Base-by-base conservation (phyloP, 2,797 vertebrate genomes). In the Merluccius polli region DNA sequence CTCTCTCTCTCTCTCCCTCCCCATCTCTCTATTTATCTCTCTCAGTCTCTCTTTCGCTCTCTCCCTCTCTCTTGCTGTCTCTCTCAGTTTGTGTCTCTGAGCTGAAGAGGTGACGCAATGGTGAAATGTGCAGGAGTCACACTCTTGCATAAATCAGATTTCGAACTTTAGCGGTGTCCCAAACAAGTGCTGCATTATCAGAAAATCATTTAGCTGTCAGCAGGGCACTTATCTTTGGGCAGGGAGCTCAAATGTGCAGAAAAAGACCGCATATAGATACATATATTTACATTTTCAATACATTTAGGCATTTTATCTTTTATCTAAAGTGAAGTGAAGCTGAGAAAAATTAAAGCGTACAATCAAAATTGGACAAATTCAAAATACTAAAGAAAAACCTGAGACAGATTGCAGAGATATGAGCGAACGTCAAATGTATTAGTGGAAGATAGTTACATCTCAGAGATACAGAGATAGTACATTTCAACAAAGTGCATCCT, bases 81-180 rank as follows among this genome's bases (percentile, higher is more conserved):
- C 65, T 77, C 65, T 48, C 48, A 38, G 36, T 76, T 52, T 76
- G 24, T 67, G 24, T 67, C 63, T 30, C 3, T 52, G 18, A 21
- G 81, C 81, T 44, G 24, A 83, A 84, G 84, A 48, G 77, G 86
- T 85, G 83, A 89, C 35, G 75, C 75, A 85, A 82, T 87, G 87
- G 84, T 86, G 82, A 80, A 82, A 81, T 79, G 78, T 79, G 79
- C 38, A 13, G 75, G 84, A 85, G 75, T 83, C 83, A 80, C 77
- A 24, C 78, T 81, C 76, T 65, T 79, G 75, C 82, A 91, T 88
- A 82, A 87, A 91, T 89, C 85, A 86, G 74, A 82, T 76, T 73
- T 15, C 59, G 78, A 81, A 75, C 85, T 79, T 79, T 36, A 79
- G 81, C 82, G 80, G 77, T 77, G 75, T 81, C 79, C 70, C 73